These are phyloP conservation scores for Leptopilina drosophilae DNA, from an alignment of 2,888 invertebrate species.

Conservation along the genomic window DNA sequence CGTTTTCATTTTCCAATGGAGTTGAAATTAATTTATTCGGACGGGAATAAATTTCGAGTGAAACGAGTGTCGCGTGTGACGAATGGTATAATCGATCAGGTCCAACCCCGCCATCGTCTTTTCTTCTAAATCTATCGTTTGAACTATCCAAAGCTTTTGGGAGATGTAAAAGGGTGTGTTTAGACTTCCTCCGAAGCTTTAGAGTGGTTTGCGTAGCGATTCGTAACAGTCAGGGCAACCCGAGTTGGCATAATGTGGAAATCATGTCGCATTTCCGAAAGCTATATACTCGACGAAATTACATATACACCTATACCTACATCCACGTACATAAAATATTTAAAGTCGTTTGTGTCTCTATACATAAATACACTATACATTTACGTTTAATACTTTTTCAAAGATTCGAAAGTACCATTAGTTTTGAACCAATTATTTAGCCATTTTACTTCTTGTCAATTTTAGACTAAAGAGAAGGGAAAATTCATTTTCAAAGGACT, in stretches of 20 bases:
- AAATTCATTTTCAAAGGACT: too few species aligned
- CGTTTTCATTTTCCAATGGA: too few species aligned
- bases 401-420: too few species aligned
- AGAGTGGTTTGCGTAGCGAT: slow-evolving; percentile 64
- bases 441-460: too few species aligned
- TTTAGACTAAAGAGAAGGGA: too few species aligned
- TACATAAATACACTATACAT: neutral
- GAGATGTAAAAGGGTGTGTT: slow-evolving; percentile 64
- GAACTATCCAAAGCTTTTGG: slow-evolving; percentile 32
- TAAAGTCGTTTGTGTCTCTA: neutral
- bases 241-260: slow-evolving; percentile 70
- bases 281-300: slow-evolving; percentile 34
- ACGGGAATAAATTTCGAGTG: neutral
- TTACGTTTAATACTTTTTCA: too few species aligned
- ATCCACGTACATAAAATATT: slow-evolving; percentile 5
- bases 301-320: slow-evolving; percentile 8
- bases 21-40: neutral
- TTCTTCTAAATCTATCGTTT: slow-evolving; percentile 43
- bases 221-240: slow-evolving; percentile 68
- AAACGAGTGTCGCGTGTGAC: slow-evolving; percentile 16
- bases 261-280: slow-evolving; percentile 65
- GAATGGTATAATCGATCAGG: slow-evolving; percentile 64
- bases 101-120: slow-evolving; percentile 50
- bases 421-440: too few species aligned
- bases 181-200: slow-evolving; percentile 62